These are phyloP conservation scores for Aphelinus atriplicis DNA, from an alignment of 1,140 invertebrate genomes.

Conservation along the genomic window DNA sequence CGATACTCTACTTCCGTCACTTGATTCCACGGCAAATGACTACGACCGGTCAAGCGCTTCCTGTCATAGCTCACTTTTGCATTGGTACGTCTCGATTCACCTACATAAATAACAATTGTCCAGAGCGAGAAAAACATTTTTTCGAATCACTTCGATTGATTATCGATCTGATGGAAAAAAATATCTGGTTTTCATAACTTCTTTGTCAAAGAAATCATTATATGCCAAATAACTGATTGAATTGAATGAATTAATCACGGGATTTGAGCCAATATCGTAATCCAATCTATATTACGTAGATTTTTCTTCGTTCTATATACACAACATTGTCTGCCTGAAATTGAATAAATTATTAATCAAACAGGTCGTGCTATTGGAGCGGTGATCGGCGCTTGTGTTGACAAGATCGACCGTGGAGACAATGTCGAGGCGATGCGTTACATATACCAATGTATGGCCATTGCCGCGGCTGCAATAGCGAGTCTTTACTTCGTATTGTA, in stretches of 20 bases:
- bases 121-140: too few species aligned
- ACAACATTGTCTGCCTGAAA: too few species aligned
- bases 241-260: too few species aligned
- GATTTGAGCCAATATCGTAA: too few species aligned
- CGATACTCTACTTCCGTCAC: constrained; percentile 82
- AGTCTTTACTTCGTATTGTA: constrained; percentile 76
- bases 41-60: constrained; percentile 83
- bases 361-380: constrained; percentile 75
- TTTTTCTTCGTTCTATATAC: neutral
- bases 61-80: constrained; percentile 84
- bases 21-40: constrained; percentile 82
- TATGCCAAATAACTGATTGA: too few species aligned
- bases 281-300: neutral
- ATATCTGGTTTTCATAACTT: too few species aligned
- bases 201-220: too few species aligned
- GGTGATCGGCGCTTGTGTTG: constrained; percentile 69
- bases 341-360: too few species aligned
- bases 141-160: too few species aligned
- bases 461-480: constrained; percentile 71
- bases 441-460: constrained; percentile 71
- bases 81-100: constrained; percentile 68
- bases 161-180: too few species aligned
- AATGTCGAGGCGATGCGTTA: constrained; percentile 55
- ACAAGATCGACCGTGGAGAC: constrained; percentile 54
- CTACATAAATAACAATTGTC: neutral